Base-by-base conservation (phyloP, 2,888 invertebrate genomes). In the Noctua janthe region DNA sequence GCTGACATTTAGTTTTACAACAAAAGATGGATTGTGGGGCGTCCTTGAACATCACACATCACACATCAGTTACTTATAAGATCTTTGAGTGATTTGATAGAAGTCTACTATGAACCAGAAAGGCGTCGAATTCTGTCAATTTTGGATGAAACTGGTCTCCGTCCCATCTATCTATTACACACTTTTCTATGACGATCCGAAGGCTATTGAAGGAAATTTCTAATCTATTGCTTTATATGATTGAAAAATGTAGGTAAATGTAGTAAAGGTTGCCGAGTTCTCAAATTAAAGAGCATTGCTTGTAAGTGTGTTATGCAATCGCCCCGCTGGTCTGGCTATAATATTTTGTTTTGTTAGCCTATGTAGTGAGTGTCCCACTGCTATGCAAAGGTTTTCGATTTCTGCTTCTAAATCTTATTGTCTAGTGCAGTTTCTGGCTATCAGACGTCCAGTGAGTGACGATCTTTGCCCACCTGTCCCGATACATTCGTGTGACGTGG, bases 1-100 rank as follows among this genome's bases (percentile, higher is more conserved):
- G 59, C 35, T 66, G 71, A 43, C 76, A 71, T 76, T 71, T 66
- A 66, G 76, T 83, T 83, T 71, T 66, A 66, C 15, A 59, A 76
- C 39, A 66, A 66, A 59, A 71, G 70, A 81, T 69, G 49, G 15
- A 82, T 74, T 43, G 66, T 49, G 20, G 20, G 23, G n/a, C 29
- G 54, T 1, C 43, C 23, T 17, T 11, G 7, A 54, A 29, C 39
- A 20, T 20, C 15, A 8, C 39, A n/a, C n/a, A n/a, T n/a, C n/a
- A n/a, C n/a, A n/a, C n/a, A n/a, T n/a, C n/a, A n/a, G 15, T 74
- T 39, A 7, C 49, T n/a, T 74, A 39, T 39, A 43, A 51, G 20
- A 51, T 7, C 5, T 23, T 54, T 15, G 20, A 4, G 11, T 15
- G 10, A 5, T 20, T 29, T 23, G 54, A 11, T 43, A 23, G 7